These are phyloP conservation scores for Nicator chloris DNA, from an alignment of 2,113 vertebrate species.

Conservation along the genomic window DNA sequence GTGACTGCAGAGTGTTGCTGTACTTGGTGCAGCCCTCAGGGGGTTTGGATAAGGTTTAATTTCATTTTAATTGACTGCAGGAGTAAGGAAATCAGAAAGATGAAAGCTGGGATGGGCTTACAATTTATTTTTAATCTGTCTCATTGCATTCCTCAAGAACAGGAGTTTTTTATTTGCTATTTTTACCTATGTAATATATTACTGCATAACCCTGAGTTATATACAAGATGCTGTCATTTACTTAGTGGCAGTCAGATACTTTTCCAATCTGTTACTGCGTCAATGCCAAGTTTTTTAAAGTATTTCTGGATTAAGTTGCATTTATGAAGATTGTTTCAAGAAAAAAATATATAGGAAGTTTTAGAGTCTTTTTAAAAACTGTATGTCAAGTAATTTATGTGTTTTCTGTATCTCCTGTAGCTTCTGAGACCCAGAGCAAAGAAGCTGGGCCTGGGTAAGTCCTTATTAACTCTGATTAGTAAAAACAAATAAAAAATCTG, in stretches of 20 bases:
- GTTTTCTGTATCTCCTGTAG: conserved; percentile 63
- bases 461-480: not conserved
- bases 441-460: conserved; percentile 92
- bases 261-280: not conserved
- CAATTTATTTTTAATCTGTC: not conserved
- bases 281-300: not conserved
- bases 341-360: not conserved
- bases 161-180: not conserved
- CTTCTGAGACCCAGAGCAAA: conserved; percentile 86
- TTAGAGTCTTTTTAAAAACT: not conserved
- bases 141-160: not conserved
- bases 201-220: not conserved
- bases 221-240: not conserved
- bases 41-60: not conserved
- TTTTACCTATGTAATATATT: not conserved
- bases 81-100: not conserved
- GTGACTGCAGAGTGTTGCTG: not conserved
- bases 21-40: not conserved
- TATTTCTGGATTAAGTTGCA: not conserved
- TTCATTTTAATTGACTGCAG: not conserved
- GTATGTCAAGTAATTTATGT: not conserved
- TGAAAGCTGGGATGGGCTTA: not conserved
- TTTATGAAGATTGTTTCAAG: not conserved
- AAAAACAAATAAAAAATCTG: not conserved
- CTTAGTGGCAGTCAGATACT: not conserved